A percentile compares a stretch with the other conserved stretches of the same genome.
Conservation (phyloP, 2,888 invertebrate genomes). For the Dicycla oo region DNA sequence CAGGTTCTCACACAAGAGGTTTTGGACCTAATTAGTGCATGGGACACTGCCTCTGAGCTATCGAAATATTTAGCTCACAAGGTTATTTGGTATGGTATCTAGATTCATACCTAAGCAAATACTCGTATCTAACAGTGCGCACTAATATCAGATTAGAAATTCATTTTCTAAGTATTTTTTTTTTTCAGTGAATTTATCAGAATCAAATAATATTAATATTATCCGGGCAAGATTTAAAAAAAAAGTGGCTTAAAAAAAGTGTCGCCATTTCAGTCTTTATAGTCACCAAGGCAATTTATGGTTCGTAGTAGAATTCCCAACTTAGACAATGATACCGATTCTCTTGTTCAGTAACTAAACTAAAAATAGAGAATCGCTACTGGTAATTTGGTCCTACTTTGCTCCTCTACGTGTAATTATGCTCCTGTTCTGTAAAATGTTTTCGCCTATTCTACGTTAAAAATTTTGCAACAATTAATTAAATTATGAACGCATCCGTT, state of each 20-base stretch:
- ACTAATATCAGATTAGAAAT: not conserved
- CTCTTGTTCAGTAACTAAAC: too few relatives aligned
- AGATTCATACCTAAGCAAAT: not conserved
- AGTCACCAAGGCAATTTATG: not conserved
- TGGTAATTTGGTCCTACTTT: too few relatives aligned
- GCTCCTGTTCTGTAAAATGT: too few relatives aligned
- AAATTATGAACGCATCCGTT: too few relatives aligned
- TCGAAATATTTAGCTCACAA: not conserved
- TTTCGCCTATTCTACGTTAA: too few relatives aligned
- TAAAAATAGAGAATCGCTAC: too few relatives aligned
- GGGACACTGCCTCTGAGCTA: not conserved
- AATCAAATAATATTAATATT: not conserved
- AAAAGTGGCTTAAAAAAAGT: not conserved
- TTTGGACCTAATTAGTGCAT: conserved; percentile 27
- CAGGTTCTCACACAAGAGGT: not conserved
- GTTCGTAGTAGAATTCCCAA: not conserved
- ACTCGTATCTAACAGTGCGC: not conserved
- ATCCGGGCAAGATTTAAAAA: too few relatives aligned
- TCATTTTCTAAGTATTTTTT: not conserved
- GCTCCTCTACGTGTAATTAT: too few relatives aligned
- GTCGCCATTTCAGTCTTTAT: not conserved
- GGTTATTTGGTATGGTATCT: not conserved
- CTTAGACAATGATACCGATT: too few relatives aligned
- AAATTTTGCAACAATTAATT: too few relatives aligned
- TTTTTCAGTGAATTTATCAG: not conserved